Conservation (phyloP, 1,140 invertebrate species). For the Philaenus spumarius region DNA sequence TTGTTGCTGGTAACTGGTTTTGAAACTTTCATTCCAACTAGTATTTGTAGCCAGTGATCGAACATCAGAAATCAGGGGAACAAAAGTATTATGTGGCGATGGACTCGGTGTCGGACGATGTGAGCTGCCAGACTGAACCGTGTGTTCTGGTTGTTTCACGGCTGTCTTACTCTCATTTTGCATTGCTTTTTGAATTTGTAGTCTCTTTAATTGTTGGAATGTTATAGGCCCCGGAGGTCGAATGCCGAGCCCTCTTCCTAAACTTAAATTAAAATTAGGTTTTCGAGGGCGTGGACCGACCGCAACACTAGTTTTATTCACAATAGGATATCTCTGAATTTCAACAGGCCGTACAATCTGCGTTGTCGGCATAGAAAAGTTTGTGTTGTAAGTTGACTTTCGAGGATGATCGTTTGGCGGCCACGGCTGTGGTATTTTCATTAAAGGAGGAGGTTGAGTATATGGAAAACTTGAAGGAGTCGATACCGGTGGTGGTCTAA, state of each 20-base stretch:
- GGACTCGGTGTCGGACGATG: no score
- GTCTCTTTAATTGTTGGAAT: not conserved
- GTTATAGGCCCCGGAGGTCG: not conserved
- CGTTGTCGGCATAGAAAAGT: not conserved
- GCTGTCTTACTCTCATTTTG: no score
- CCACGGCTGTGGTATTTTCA: conserved; percentile 7
- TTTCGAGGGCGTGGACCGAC: no score
- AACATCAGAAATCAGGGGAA: conserved; percentile 43
- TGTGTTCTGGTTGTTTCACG: no score
- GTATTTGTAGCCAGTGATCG: conserved; percentile 38
- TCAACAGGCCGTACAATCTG: not conserved
- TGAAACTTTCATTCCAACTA: conserved; percentile 17
- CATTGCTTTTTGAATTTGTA: not conserved
- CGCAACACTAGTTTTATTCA: no score
- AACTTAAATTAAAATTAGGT: no score
- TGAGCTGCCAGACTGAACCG: no score
- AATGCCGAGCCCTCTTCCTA: not conserved
- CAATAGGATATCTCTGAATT: no score
- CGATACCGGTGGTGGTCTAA: not conserved
- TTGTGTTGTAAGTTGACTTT: not conserved
- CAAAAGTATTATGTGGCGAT: conserved; percentile 29
- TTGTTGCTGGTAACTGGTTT: conserved; percentile 3
- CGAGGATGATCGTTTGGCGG: not conserved
- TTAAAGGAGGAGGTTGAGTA: not conserved
- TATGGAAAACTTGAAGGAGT: not conserved